phyloP scores from a whole-genome alignment of 2,888 invertebrate genomes.

The Gibbula magus region DNA sequence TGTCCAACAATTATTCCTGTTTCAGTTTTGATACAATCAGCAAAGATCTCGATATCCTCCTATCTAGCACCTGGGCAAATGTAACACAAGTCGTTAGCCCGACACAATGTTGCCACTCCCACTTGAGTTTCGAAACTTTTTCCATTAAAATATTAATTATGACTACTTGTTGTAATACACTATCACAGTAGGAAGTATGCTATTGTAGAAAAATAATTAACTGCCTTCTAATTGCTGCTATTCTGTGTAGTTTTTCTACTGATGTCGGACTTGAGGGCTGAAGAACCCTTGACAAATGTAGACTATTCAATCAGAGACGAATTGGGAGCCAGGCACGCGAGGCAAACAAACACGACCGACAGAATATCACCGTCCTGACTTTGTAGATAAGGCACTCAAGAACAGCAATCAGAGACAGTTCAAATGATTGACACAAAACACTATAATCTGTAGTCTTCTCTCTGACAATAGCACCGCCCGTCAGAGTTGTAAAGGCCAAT shows the following conservation, averaged over 20 bases:
- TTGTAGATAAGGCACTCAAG: neutral
- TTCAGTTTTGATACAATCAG: neutral
- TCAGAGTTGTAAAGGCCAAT: slow-evolving; percentile 12
- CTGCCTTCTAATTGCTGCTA: slow-evolving; percentile 3
- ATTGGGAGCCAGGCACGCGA: neutral
- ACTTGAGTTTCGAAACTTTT: neutral
- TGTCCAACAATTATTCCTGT: neutral
- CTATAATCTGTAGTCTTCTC: slow-evolving; percentile 15
- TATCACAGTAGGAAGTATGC: neutral
- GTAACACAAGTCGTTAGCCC: neutral
- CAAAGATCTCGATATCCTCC: neutral
- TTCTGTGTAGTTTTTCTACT: slow-evolving; percentile 7
- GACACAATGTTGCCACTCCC: neutral
- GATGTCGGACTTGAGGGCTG: neutral
- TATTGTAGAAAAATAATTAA: neutral
- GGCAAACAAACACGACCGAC: neutral
- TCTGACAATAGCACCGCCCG: neutral
- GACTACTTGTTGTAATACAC: slow-evolving; percentile 2
- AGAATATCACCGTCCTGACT: slow-evolving; percentile 15
- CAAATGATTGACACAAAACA: slow-evolving; percentile 21
- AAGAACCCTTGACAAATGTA: slow-evolving; percentile 15
- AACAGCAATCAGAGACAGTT: slow-evolving; percentile 7
- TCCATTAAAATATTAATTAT: slow-evolving; percentile 19
- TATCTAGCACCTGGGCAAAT: slow-evolving; percentile 1
- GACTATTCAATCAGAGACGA: slow-evolving; percentile 13